Percentiles rank a stretch among this genome's conserved stretches.
Conservation (phyloP, 1,140 invertebrate genomes). For the Drosophila saltans region DNA sequence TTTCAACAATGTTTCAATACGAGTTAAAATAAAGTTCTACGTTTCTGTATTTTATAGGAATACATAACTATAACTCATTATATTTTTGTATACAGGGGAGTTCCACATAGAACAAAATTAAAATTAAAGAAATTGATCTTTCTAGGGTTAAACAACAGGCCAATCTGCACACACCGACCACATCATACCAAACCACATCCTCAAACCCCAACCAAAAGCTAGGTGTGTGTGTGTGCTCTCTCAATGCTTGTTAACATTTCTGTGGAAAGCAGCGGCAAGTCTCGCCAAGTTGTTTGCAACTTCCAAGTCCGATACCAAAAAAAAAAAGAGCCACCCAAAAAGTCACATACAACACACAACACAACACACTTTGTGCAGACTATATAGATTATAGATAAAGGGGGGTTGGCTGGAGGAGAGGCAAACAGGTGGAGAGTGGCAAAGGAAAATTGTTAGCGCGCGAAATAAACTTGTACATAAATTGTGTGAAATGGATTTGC, state of each 20-base stretch:
- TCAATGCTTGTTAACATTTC: conserved; percentile 74
- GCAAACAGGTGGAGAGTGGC: background rate
- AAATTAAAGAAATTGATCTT: background rate
- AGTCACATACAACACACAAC: conserved; percentile 55
- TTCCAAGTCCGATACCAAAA: conserved; percentile 36
- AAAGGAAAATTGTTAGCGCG: conserved; percentile 70
- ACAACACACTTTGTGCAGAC: no score
- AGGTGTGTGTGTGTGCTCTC: conserved; percentile 11
- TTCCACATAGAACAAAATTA: no score
- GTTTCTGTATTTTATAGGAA: no score
- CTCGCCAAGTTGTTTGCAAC: conserved; percentile 27
- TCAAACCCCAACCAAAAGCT: conserved; percentile 9
- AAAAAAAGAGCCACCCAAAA: conserved; percentile 70
- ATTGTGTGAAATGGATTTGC: conserved; percentile 80
- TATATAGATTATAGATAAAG: background rate
- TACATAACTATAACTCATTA: no score
- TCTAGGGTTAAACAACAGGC: conserved; percentile 46
- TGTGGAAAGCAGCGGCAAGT: conserved; percentile 68
- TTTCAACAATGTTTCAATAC: no score
- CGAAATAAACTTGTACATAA: conserved; percentile 81
- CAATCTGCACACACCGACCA: conserved; percentile 55
- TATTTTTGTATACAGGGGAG: no score
- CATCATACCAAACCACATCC: conserved; percentile 6
- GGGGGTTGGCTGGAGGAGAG: background rate
- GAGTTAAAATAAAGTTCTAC: no score